Evolutionary conservation across 2,888 invertebrate species (phyloP).

Genomic region (Calameuta pallipes): DNA sequence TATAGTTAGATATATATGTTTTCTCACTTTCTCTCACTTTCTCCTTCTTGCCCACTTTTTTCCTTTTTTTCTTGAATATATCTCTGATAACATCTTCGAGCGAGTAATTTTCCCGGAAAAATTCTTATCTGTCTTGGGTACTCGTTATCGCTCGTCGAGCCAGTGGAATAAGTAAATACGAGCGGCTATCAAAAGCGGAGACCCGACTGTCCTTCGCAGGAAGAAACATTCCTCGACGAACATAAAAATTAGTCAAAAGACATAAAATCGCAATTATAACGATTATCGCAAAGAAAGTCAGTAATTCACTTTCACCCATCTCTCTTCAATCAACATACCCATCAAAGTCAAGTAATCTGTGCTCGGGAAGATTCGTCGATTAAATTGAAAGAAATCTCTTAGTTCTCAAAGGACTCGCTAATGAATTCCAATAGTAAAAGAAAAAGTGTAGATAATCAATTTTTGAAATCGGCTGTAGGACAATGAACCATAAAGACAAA

Average conservation of each 20-base stretch:
- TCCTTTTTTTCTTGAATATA: slow-evolving; percentile 9
- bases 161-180: slow-evolving; percentile 20
- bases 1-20: neutral
- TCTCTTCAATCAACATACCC: neutral
- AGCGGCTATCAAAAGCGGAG: neutral
- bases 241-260: slow-evolving; percentile 4
- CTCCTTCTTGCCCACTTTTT: slow-evolving; percentile 1
- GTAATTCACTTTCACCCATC: neutral
- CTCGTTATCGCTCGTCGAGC: slow-evolving; percentile 4
- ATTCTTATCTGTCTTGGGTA: slow-evolving; percentile 17
- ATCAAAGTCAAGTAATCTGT: neutral
- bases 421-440: neutral
- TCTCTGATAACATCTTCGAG: slow-evolving; percentile 9
- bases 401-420: neutral
- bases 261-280: neutral
- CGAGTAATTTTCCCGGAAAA: slow-evolving; percentile 32
- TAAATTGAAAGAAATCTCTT: neutral
- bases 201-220: slow-evolving; percentile 4
- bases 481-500: neutral
- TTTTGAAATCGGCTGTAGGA: neutral
- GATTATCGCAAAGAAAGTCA: neutral
- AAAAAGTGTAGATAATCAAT: neutral
- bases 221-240: neutral
- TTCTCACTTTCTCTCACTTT: neutral
- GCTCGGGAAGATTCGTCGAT: neutral